A percentile compares a stretch with the other conserved stretches of the same genome.
These are phyloP conservation scores for Sebastes taczanowskii DNA, from an alignment of 2,797 vertebrate species.

Conservation along the genomic window DNA sequence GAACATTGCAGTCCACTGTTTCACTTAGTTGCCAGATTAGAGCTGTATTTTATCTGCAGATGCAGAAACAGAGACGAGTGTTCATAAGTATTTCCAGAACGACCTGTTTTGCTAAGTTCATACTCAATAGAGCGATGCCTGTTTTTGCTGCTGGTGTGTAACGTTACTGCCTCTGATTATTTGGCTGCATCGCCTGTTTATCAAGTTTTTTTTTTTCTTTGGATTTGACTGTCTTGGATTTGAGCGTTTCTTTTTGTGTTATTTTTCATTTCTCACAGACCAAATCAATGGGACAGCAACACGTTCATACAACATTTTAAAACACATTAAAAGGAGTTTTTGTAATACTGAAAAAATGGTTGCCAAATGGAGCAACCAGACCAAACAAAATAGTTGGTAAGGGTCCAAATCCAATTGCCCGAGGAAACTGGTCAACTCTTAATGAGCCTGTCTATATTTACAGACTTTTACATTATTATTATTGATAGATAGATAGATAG, in stretches of 20 bases:
- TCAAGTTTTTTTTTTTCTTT: not conserved
- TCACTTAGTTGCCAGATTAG: not conserved
- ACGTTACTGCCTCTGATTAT: not conserved
- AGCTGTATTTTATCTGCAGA: not conserved
- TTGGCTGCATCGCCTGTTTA: not conserved
- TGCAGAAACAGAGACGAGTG: not conserved
- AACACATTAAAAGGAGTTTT: not conserved
- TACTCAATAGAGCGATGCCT: not conserved
- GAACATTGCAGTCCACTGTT: not conserved
- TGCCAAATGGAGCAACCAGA: slow-evolving; percentile 5
- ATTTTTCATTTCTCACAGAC: not conserved
- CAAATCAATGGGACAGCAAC: not conserved
- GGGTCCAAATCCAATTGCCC: not conserved
- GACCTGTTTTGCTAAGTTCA: slow-evolving; percentile 23
- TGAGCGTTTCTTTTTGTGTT: not conserved
- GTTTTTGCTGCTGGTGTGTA: not conserved
- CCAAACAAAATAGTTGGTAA: slow-evolving; percentile 11
- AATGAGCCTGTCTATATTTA: not conserved
- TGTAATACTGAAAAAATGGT: not conserved
- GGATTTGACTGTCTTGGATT: not conserved
- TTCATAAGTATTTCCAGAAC: slow-evolving; percentile 34
- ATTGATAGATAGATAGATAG: not conserved
- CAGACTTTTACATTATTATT: not conserved
- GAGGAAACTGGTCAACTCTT: not conserved
- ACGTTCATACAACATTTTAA: not conserved